Evolutionary conservation across 2,888 invertebrate genomes (phyloP), one percentile per base, ranked within the genome.

Genomic region (Cryptops parisi): DNA sequence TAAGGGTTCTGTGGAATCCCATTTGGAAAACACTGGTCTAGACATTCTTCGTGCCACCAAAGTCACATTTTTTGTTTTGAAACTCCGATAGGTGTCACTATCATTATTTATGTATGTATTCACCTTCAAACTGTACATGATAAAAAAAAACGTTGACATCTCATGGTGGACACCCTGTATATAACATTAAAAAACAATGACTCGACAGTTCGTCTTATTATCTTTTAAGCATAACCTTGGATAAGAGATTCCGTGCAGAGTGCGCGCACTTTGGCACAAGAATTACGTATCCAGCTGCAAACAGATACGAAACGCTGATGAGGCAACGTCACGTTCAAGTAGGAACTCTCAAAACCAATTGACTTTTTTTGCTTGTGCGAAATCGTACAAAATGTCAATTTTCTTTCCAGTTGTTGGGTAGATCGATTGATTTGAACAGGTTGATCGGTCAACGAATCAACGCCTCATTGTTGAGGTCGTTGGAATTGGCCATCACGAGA

Each of bases 241-340:
- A 97, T 72, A 96, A 97, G 73, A 78, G 94, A n/a, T 97, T 96
- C 71, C 80, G 96, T 5, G 83, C 88, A 3, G 97, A 98, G 68
- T 94, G 94, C 66, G 82, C 86, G 40, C 84, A 86, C 5, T 78
- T 87, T 39, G 91, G 91, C 3, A 89, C 91, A 1, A 83, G 83
- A 67, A 75, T 87, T 52, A 77, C 82, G 4, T 86, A 87, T 65
- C 87, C 90, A 4, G 78, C 84, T 47, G 88, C 93, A 39, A 91
- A 93, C 64, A 78, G 97, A 45, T 98, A 96, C 71, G 91, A 93
- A 64, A 93, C 94, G 1, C 74, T 98, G 55, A 73, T 98, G 61
- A 82, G 91, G 60, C 97, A 98, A 72, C 72, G 96, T 17, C 96
- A 97, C 70, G 91, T 97, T 3, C 94, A 94, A 64, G 68, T 68